Percentiles rank a stretch among this genome's conserved stretches.
phyloP scores from a whole-genome alignment of 2,113 vertebrate species.

The Lota lota region DNA sequence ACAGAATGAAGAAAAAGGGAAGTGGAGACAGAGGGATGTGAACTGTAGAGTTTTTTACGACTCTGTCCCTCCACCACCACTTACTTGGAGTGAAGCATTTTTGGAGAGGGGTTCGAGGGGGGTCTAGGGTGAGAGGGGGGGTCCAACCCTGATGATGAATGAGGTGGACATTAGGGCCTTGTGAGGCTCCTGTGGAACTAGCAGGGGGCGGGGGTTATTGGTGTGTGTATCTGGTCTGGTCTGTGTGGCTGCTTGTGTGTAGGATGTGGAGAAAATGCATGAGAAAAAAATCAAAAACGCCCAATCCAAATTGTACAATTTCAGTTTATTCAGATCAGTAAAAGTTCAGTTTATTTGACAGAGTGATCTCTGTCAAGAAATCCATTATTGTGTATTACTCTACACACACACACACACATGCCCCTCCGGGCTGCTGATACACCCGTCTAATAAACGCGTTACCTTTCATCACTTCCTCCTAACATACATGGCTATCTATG shows the following conservation, averaged over 20 bases:
- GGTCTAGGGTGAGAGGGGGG: slow-evolving; percentile 55
- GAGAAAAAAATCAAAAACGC: too few species aligned
- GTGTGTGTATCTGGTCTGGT: background rate
- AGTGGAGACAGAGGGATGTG: slow-evolving; percentile 42
- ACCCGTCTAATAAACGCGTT: background rate
- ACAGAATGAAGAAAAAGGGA: slow-evolving; percentile 77
- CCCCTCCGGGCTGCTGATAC: background rate
- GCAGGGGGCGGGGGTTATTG: slow-evolving; percentile 32
- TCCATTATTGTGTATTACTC: too few species aligned
- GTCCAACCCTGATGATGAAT: slow-evolving; percentile 97
- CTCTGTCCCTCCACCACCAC: slow-evolving; percentile 79
- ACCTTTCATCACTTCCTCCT: slow-evolving; percentile 53
- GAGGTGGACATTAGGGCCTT: slow-evolving; percentile 90
- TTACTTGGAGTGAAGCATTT: slow-evolving; percentile 75
- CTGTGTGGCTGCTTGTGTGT: too few species aligned
- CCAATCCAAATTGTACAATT: too few species aligned
- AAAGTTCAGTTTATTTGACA: background rate
- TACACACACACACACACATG: too few species aligned
- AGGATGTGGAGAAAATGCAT: too few species aligned
- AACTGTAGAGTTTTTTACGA: slow-evolving; percentile 87
- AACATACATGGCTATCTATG: slow-evolving; percentile 49
- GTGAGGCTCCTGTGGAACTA: slow-evolving; percentile 86
- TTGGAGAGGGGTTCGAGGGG: background rate
- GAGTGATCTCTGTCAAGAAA: too few species aligned
- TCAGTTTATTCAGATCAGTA: too few species aligned